phyloP scores from a whole-genome alignment of 2,113 vertebrate genomes.

The Notarius lentiginosus region DNA sequence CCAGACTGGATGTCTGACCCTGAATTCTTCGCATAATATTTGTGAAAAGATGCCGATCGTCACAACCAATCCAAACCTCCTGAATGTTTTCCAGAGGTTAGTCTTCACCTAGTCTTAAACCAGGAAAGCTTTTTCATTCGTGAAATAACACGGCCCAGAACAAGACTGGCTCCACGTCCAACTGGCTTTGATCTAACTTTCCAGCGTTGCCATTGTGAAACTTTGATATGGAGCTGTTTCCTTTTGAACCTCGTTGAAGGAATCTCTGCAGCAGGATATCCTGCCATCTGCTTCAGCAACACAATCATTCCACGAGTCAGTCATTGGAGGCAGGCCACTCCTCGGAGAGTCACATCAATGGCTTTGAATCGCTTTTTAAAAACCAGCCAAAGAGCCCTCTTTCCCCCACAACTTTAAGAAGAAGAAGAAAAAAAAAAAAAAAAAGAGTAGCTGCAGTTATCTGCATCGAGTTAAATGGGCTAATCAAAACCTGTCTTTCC shows the following conservation, averaged over 20 bases:
- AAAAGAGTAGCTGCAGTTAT: conserved; percentile 63
- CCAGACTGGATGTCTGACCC: neutral
- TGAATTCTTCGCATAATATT: conserved; percentile 17
- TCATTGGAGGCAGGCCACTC: conserved; percentile 79
- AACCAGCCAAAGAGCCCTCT: conserved; percentile 56
- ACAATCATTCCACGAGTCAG: conserved; percentile 60
- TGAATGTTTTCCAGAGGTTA: neutral
- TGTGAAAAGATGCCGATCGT: neutral
- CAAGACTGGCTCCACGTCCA: conserved; percentile 22
- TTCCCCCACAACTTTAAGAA: conserved; percentile 49
- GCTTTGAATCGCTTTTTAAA: conserved; percentile 52
- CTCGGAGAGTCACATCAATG: conserved; percentile 73
- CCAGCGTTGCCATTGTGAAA: conserved; percentile 34
- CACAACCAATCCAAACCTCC: neutral
- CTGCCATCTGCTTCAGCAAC: conserved; percentile 62
- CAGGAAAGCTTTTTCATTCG: neutral
- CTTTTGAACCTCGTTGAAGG: conserved; percentile 58
- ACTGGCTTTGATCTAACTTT: conserved; percentile 42
- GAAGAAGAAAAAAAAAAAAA: conserved; percentile 53
- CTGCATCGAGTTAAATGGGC: conserved; percentile 59
- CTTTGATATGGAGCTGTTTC: conserved; percentile 50
- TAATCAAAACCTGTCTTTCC: conserved; percentile 61
- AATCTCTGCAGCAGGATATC: conserved; percentile 63
- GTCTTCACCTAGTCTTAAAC: neutral
- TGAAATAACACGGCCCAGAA: neutral